These are phyloP conservation scores for Schizopygopsis pylzovi DNA, from an alignment of 2,797 vertebrate species.

Conservation along the genomic window DNA sequence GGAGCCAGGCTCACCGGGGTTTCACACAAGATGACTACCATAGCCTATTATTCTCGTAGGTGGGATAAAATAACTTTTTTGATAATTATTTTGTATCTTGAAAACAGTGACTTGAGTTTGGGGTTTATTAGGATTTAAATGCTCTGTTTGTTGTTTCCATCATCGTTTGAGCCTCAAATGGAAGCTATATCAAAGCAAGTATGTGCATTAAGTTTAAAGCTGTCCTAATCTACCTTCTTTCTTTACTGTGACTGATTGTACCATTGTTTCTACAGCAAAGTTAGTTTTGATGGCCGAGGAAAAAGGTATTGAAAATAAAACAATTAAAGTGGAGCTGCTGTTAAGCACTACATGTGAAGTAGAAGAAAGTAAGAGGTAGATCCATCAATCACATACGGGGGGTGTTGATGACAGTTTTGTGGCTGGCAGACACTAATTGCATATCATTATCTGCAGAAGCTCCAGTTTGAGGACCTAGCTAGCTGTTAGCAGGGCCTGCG, in stretches of 20 bases:
- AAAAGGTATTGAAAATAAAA: neutral
- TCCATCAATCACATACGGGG: slow-evolving; percentile 65
- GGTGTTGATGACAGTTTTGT: slow-evolving; percentile 67
- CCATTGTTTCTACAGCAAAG: neutral
- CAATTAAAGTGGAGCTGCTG: neutral
- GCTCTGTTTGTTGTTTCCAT: neutral
- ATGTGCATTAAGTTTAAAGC: neutral
- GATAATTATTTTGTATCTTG: slow-evolving; percentile 52
- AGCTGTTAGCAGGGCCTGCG: slow-evolving; percentile 55
- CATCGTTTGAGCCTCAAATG: neutral
- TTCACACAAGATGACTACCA: slow-evolving; percentile 40
- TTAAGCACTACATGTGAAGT: slow-evolving; percentile 10
- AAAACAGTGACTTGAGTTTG: slow-evolving; percentile 40
- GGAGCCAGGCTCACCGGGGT: slow-evolving; percentile 46
- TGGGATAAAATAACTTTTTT: slow-evolving; percentile 49
- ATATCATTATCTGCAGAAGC: slow-evolving; percentile 67
- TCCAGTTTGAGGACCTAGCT: slow-evolving; percentile 67
- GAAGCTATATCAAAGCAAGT: slow-evolving; percentile 14
- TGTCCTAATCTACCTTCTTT: neutral
- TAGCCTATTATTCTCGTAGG: slow-evolving; percentile 28
- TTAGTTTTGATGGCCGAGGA: neutral
- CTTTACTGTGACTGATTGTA: neutral
- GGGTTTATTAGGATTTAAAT: slow-evolving; percentile 39
- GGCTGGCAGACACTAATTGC: slow-evolving; percentile 69
- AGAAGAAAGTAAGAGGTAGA: slow-evolving; percentile 55